These are phyloP conservation scores for Spongilla lacustris DNA, from an alignment of 37 sponge, comb jelly and placozoan genomes.

Conservation along the genomic window DNA sequence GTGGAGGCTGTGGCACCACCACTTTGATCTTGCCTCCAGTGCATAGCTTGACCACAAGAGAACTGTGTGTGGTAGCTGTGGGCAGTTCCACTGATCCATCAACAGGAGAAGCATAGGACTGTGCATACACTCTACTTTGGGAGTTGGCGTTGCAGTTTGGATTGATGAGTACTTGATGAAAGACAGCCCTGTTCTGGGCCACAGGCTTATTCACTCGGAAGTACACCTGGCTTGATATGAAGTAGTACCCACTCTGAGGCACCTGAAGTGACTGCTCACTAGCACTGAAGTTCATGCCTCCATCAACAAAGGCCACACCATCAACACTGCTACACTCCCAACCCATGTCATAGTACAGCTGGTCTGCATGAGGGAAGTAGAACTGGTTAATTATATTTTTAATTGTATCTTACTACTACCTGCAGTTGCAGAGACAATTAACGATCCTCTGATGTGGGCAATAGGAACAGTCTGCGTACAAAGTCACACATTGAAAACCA, in stretches of 20 bases:
- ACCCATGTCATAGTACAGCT: background rate
- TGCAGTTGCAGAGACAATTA: background rate
- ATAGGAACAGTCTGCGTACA: constrained; percentile 33
- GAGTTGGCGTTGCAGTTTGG: background rate
- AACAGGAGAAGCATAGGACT: background rate
- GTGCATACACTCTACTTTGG: background rate
- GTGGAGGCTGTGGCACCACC: constrained; percentile 24
- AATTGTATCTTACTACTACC: background rate
- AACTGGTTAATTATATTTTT: background rate
- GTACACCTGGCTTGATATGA: constrained; percentile 38
- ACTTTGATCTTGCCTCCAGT: constrained; percentile 39
- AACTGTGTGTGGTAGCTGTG: constrained; percentile 21
- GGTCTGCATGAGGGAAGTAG: background rate
- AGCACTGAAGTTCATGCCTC: constrained; percentile 52
- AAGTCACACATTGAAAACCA: background rate
- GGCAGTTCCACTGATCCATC: background rate
- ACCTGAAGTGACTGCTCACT: constrained; percentile 46
- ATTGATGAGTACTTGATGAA: background rate
- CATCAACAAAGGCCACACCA: constrained; percentile 52
- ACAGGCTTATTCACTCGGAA: background rate
- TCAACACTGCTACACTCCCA: background rate
- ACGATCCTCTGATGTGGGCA: constrained; percentile 58
- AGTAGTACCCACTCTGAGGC: constrained; percentile 56
- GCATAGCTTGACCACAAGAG: constrained; percentile 45
- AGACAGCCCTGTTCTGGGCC: background rate